Conservation (phyloP, 2,113 vertebrate genomes). For the Danio rerio region GRCz12tu NC_133194.1:653001-653500, state of each 20-base stretch:
- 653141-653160: conserved; percentile 94
- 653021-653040: conserved; percentile 93
- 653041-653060: conserved; percentile 96
- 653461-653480: conserved; percentile 70
- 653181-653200: too few species aligned
- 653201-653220: too few species aligned
- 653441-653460: conserved; percentile 88
- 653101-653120: conserved; percentile 92
- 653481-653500: too few species aligned
- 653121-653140: conserved; percentile 95
- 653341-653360: conserved; percentile 81
- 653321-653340: too few species aligned
- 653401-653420: conserved; percentile 90
- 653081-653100: conserved; percentile 91
- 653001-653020: conserved; percentile 94
- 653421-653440: conserved; percentile 86
- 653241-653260: too few species aligned
- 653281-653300: too few species aligned
- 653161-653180: conserved; percentile 74
- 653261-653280: too few species aligned
- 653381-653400: conserved; percentile 89
- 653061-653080: conserved; percentile 95
- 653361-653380: conserved; percentile 91
- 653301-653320: too few species aligned
- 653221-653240: too few species aligned